Conservation (phyloP, 2,888 invertebrate species). For the Portevinia maculata region DNA sequence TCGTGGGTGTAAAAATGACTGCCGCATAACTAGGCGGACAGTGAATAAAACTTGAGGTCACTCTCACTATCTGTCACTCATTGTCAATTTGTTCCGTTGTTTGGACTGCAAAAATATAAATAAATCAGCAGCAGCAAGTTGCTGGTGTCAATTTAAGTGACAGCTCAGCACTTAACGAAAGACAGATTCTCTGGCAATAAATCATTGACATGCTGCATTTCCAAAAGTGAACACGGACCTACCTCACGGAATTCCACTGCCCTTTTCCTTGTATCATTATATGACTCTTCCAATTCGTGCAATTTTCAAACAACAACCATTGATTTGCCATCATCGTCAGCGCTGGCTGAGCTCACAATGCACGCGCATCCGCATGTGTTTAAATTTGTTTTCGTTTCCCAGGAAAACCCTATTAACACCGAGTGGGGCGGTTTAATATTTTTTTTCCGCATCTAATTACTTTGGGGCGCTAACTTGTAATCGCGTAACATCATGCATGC, state of each 20-base stretch:
- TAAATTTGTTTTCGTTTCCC: conserved; percentile 38
- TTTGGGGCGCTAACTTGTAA: conserved; percentile 51
- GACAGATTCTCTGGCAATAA: background rate
- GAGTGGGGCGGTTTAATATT: conserved; percentile 42
- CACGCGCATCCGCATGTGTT: no score
- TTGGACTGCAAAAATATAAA: background rate
- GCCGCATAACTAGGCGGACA: no score
- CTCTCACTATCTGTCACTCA: no score
- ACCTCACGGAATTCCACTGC: background rate
- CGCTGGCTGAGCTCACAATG: background rate
- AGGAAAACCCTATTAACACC: conserved; percentile 45
- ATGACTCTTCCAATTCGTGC: background rate
- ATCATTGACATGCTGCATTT: background rate
- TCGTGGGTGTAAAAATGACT: no score
- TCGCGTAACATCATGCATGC: conserved; percentile 40
- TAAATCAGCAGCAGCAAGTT: background rate
- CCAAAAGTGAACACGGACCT: background rate
- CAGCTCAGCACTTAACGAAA: conserved; percentile 1
- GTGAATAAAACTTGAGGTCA: no score
- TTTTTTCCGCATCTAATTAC: conserved; percentile 67
- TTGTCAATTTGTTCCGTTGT: no score
- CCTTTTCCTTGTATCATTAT: conserved; percentile 1
- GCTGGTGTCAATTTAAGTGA: background rate
- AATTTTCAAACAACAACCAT: conserved; percentile 3
- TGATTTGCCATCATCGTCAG: conserved; percentile 29